These are phyloP conservation scores for Ursus arctos DNA, from an alignment of 2,113 vertebrate species.

Conservation along the genomic window DNA sequence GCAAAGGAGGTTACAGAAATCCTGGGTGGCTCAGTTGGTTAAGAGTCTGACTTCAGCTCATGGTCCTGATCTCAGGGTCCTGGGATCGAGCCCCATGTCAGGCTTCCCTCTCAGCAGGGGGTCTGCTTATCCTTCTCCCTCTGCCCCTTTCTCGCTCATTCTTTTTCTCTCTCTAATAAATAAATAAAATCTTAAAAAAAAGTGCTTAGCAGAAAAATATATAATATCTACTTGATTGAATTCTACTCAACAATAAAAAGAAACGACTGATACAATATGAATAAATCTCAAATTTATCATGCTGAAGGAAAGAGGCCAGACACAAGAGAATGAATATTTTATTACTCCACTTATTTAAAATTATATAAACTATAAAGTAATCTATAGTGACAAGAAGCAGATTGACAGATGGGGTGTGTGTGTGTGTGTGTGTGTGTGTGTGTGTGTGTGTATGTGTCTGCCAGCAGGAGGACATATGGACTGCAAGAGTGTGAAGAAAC, in stretches of 20 bases:
- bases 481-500: background rate
- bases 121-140: background rate
- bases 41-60: background rate
- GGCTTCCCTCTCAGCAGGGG: background rate
- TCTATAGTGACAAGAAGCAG: background rate
- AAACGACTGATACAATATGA: background rate
- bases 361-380: background rate
- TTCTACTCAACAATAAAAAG: background rate
- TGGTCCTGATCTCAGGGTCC: background rate
- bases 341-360: background rate
- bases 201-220: background rate
- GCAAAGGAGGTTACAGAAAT: background rate
- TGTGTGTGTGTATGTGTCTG: background rate
- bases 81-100: background rate
- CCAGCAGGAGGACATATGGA: background rate
- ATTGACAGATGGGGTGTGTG: background rate
- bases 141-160: background rate
- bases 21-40: background rate
- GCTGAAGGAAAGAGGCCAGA: background rate
- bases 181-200: background rate
- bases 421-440: background rate
- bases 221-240: background rate
- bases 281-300: background rate
- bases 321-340: background rate
- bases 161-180: background rate